These are phyloP conservation scores for Aplysina aerophoba DNA, from an alignment of 37 sponge, comb jelly and placozoan species.

Conservation along the genomic window DNA sequence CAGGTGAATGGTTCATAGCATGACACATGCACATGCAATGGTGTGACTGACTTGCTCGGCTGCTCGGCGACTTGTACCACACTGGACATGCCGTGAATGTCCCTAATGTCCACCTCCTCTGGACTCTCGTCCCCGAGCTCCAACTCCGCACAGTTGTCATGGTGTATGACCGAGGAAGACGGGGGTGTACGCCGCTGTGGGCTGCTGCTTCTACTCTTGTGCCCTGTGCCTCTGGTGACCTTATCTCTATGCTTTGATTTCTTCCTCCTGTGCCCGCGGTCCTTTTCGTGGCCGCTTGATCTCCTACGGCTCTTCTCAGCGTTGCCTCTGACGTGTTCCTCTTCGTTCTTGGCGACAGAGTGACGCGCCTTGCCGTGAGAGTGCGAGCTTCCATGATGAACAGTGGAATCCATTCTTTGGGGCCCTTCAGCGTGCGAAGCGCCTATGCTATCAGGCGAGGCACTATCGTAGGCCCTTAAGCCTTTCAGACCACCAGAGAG, in stretches of 20 bases:
- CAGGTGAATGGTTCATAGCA: too few relatives aligned
- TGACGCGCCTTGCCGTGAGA: neutral
- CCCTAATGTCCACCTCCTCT: constrained; percentile 22
- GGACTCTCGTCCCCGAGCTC: constrained; percentile 26
- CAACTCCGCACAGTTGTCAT: neutral
- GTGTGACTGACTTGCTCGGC: too few relatives aligned
- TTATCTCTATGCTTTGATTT: neutral
- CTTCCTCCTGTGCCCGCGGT: neutral
- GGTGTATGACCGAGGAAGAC: neutral
- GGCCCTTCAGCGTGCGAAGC: neutral
- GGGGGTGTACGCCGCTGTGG: neutral
- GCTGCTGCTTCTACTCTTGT: constrained; percentile 15
- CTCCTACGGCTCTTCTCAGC: neutral
- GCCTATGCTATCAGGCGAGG: constrained; percentile 17
- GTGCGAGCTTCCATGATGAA: neutral
- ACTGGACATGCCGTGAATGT: neutral
- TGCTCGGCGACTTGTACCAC: neutral
- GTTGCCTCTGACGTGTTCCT: neutral
- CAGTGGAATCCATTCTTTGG: constrained; percentile 1
- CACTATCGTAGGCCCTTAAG: constrained; percentile 16
- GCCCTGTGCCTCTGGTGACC: neutral
- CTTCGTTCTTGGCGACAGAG: neutral
- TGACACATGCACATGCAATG: too few relatives aligned
- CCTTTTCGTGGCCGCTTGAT: constrained; percentile 11
- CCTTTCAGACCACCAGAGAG: constrained; percentile 12